Percentiles rank a stretch among this genome's conserved stretches.
phyloP scores from a whole-genome alignment of 2,113 vertebrate species.

The Trichechus manatus region DNA sequence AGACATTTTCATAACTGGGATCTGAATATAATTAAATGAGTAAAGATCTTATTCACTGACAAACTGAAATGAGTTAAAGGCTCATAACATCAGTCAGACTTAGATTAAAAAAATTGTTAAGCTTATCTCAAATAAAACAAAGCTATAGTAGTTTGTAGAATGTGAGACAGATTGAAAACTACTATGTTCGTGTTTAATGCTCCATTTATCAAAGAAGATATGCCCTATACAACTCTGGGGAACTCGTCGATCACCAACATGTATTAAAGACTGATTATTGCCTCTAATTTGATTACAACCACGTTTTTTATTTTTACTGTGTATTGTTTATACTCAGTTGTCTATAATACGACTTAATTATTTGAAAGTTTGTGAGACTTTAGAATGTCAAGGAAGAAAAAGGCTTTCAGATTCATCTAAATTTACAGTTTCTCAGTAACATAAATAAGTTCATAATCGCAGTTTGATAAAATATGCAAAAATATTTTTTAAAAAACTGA shows the following conservation, averaged over 20 bases:
- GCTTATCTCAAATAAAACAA: constrained; percentile 29
- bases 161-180: constrained; percentile 30
- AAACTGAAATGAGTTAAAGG: background rate
- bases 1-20: constrained; percentile 35
- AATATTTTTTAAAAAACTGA: background rate
- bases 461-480: background rate
- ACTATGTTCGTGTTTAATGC: background rate
- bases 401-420: background rate
- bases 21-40: constrained; percentile 29
- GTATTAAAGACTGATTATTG: background rate
- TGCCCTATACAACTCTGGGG: background rate
- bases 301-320: background rate
- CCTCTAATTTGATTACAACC: background rate
- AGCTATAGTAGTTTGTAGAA: constrained; percentile 3
- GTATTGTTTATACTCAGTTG: constrained; percentile 48
- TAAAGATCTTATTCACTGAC: background rate
- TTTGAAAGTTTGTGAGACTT: constrained; percentile 60
- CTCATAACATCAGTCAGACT: background rate
- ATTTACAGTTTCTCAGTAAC: background rate
- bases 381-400: constrained; percentile 19
- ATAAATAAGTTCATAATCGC: background rate
- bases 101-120: background rate
- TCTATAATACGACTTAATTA: constrained; percentile 48
- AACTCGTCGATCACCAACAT: background rate
- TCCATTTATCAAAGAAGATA: constrained; percentile 31